These are phyloP conservation scores for Pteropus alecto DNA, from an alignment of 2,113 vertebrate genomes.

Conservation along the genomic window DNA sequence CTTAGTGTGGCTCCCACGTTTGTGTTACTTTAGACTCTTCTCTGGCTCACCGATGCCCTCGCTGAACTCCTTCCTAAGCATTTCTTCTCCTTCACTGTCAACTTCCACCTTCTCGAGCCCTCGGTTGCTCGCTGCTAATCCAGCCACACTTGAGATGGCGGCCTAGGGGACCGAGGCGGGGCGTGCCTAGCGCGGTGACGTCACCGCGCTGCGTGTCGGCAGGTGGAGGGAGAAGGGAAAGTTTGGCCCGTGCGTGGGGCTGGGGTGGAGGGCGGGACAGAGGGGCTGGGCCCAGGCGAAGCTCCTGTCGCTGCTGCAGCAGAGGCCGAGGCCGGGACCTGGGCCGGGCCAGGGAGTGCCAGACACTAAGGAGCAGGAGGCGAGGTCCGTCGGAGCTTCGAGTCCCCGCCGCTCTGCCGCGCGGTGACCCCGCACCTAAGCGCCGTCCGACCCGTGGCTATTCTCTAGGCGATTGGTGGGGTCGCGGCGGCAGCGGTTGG, in stretches of 20 bases:
- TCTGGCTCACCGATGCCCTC: neutral
- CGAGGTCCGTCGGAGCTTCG: neutral
- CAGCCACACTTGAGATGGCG: conserved; percentile 80
- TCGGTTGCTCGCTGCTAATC: rapidly evolving
- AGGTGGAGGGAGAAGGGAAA: conserved; percentile 76
- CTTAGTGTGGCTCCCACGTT: conserved; percentile 73
- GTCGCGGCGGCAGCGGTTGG: conserved; percentile 58
- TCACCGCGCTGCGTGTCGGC: conserved; percentile 73
- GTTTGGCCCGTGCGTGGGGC: conserved; percentile 64
- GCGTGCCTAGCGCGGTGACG: conserved; percentile 73
- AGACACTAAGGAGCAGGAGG: neutral
- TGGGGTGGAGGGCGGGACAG: conserved; percentile 58
- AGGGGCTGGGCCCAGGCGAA: conserved; percentile 39
- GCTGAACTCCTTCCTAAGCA: neutral
- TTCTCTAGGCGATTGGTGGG: conserved; percentile 53
- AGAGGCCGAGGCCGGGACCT: neutral
- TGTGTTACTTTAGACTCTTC: no score
- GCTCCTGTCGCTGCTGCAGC: neutral
- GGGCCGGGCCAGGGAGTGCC: neutral
- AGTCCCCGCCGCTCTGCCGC: neutral
- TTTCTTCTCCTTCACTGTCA: neutral
- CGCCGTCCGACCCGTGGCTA: conserved; percentile 10
- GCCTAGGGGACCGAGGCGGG: neutral
- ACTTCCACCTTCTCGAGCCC: neutral
- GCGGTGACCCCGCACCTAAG: conserved; percentile 17